These are phyloP conservation scores for Caenorhabditis uteleia DNA, from an alignment of 2,888 invertebrate genomes.

Conservation along the genomic window DNA sequence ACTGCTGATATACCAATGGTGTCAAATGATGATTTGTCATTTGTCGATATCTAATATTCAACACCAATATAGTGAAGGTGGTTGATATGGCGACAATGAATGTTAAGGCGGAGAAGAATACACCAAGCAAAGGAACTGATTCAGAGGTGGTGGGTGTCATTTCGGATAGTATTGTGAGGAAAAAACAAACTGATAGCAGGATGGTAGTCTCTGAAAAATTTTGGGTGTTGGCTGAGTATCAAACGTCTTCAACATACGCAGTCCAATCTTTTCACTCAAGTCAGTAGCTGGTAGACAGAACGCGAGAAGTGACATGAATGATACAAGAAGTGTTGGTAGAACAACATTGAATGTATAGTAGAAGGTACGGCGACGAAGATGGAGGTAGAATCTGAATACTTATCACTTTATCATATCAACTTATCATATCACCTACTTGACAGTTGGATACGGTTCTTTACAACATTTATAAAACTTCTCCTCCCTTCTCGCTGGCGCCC, in stretches of 20 bases:
- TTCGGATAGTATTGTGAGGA: constrained; percentile 95
- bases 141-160: constrained; percentile 95
- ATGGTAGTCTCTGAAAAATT: constrained; percentile 60
- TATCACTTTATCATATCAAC: neutral
- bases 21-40: constrained; percentile 52
- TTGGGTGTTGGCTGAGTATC: neutral
- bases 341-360: constrained; percentile 61
- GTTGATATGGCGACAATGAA: constrained; percentile 60
- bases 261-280: constrained; percentile 63
- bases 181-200: constrained; percentile 89
- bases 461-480: constrained; percentile 79
- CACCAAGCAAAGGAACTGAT: constrained; percentile 54
- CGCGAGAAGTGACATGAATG: constrained; percentile 66
- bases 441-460: constrained; percentile 78
- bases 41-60: constrained; percentile 59
- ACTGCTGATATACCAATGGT: constrained; percentile 16
- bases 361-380: constrained; percentile 47
- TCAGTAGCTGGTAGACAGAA: constrained; percentile 62
- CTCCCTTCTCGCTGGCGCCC: constrained; percentile 69
- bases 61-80: constrained; percentile 55
- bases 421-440: constrained; percentile 28
- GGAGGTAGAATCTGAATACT: constrained; percentile 38
- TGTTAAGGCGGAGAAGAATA: constrained; percentile 60
- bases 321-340: constrained; percentile 59
- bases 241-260: constrained; percentile 42